These are phyloP conservation scores for Heteropelma amictum DNA, from an alignment of 2,888 invertebrate genomes.

Conservation along the genomic window DNA sequence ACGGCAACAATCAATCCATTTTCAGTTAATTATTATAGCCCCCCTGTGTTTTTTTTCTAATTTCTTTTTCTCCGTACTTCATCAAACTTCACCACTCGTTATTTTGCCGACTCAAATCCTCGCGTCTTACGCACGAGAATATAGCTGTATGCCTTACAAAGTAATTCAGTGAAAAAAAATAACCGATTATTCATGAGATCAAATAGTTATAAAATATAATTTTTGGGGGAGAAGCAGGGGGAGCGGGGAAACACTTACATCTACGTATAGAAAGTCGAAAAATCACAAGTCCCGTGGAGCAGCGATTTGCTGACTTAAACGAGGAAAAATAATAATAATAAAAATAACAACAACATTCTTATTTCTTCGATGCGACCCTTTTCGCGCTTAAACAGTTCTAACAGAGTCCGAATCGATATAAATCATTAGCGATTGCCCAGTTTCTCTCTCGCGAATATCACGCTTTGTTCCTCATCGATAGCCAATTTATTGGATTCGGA, in stretches of 20 bases:
- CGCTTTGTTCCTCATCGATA: not conserved
- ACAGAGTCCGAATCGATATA: constrained; percentile 17
- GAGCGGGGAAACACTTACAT: constrained; percentile 31
- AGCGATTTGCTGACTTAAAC: constrained; percentile 31
- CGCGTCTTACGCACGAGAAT: constrained; percentile 11
- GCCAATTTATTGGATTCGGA: not conserved
- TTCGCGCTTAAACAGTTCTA: not conserved
- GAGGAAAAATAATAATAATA: constrained; percentile 30
- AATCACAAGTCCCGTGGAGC: constrained; percentile 47
- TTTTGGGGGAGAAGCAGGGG: constrained; percentile 7
- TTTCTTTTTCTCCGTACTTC: constrained; percentile 1
- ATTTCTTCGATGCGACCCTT: constrained; percentile 22
- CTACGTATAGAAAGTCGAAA: constrained; percentile 49
- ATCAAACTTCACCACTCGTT: not conserved
- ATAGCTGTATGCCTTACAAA: constrained; percentile 2
- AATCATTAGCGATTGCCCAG: constrained; percentile 21
- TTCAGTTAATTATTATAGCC: constrained; percentile 11
- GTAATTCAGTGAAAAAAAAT: constrained; percentile 12
- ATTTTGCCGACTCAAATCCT: not conserved
- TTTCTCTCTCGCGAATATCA: not conserved
- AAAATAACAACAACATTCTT: constrained; percentile 24
- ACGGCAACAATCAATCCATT: constrained; percentile 22
- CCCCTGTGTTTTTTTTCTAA: not conserved
- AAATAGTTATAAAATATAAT: constrained; percentile 58
- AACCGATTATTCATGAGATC: constrained; percentile 57